phyloP scores from a whole-genome alignment of 2,113 vertebrate species.

The Tichodroma muraria region DNA sequence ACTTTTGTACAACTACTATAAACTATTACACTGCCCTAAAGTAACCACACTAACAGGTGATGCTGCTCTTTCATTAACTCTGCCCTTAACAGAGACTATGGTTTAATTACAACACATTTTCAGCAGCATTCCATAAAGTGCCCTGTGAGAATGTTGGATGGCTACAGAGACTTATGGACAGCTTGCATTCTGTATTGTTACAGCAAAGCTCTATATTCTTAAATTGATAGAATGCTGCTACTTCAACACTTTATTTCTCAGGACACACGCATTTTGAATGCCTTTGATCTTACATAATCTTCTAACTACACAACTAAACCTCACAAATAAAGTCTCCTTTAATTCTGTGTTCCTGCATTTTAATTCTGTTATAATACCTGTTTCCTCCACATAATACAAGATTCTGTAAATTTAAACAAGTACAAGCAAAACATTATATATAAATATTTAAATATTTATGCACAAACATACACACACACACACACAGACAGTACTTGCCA shows the following conservation, averaged over 20 bases:
- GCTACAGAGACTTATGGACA: neutral
- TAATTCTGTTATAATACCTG: neutral
- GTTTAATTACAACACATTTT: neutral
- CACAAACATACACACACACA: neutral
- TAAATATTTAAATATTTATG: neutral
- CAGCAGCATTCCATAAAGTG: neutral
- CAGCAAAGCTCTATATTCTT: neutral
- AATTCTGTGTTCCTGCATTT: neutral
- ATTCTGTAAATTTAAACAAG: slow-evolving; percentile 44
- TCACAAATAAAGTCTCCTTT: neutral
- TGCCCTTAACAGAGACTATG: neutral
- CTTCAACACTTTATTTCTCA: neutral
- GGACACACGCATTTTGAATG: neutral
- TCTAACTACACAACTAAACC: neutral
- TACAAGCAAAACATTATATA: neutral
- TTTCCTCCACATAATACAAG: neutral
- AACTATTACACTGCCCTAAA: neutral
- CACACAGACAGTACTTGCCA: neutral
- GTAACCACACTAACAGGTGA: neutral
- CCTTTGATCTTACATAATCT: neutral
- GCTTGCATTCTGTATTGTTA: neutral
- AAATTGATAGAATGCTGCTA: neutral
- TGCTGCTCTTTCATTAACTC: neutral
- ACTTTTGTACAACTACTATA: neutral
- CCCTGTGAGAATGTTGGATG: neutral